phyloP scores from a whole-genome alignment of 1,140 invertebrate species.

The Drosophila lowei region DNA sequence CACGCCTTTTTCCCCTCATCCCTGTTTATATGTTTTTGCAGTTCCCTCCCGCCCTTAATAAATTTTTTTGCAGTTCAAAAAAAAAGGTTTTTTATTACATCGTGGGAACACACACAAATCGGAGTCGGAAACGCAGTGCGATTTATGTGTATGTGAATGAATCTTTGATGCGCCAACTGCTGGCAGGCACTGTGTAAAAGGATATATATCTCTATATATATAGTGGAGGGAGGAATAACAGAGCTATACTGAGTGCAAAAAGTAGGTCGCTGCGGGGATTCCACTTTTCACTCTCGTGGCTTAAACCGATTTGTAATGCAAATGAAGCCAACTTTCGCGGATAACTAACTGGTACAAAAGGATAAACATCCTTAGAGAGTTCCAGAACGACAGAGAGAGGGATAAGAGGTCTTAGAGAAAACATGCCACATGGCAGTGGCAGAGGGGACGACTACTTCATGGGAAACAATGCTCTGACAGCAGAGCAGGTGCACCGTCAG shows the following conservation, averaged over 20 bases:
- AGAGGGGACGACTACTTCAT: slow-evolving; percentile 21
- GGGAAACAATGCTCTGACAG: slow-evolving; percentile 46
- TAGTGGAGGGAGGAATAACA: not conserved
- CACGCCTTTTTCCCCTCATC: slow-evolving; percentile 24
- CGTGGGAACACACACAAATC: slow-evolving; percentile 60
- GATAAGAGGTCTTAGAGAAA: slow-evolving; percentile 3
- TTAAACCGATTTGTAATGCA: slow-evolving; percentile 75
- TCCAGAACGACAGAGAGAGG: slow-evolving; percentile 5
- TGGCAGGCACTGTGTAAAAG: slow-evolving; percentile 32
- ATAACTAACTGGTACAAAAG: slow-evolving; percentile 56
- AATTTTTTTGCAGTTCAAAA: too few species aligned
- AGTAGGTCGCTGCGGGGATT: slow-evolving; percentile 69
- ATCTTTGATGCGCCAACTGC: slow-evolving; percentile 67
- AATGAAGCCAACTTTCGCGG: slow-evolving; percentile 63
- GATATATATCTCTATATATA: not conserved
- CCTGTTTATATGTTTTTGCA: slow-evolving; percentile 19
- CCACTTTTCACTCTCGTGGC: slow-evolving; percentile 57
- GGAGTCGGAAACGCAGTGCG: slow-evolving; percentile 33
- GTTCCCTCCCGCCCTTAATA: not conserved
- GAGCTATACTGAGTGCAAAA: slow-evolving; percentile 2
- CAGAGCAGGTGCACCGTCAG: slow-evolving; percentile 32
- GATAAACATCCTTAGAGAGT: slow-evolving; percentile 46
- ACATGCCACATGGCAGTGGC: not conserved
- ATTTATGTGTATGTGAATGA: slow-evolving; percentile 60
- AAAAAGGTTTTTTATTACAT: slow-evolving; percentile 60